A percentile compares a stretch with the other conserved stretches of the same genome.
These are phyloP conservation scores for Hirtodrosophila cameraria DNA, from an alignment of 2,888 invertebrate species.

Conservation along the genomic window DNA sequence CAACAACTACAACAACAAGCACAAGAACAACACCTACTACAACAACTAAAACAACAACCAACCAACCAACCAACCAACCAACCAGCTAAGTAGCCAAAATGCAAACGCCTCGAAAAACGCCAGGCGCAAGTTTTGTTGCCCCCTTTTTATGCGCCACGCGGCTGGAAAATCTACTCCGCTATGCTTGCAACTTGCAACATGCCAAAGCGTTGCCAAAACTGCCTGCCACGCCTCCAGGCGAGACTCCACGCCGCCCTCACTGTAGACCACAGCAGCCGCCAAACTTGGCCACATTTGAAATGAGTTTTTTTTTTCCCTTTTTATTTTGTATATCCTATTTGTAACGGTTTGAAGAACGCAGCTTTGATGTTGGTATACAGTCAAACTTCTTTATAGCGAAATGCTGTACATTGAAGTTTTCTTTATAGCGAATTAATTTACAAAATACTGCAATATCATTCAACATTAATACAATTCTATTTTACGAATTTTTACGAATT, in stretches of 20 bases:
- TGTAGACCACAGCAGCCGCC: slow-evolving; percentile 18
- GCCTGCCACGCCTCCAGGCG: slow-evolving; percentile 38
- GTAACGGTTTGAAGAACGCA: not conserved
- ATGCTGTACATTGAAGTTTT: too few relatives aligned
- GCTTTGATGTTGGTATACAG: too few relatives aligned
- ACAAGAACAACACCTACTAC: not conserved
- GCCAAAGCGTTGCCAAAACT: slow-evolving; percentile 58
- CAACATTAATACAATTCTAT: too few relatives aligned
- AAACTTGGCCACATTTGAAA: slow-evolving; percentile 46
- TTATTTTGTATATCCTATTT: not conserved
- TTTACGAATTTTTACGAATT: too few relatives aligned
- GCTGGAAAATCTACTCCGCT: slow-evolving; percentile 12
- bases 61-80: slow-evolving; percentile 25
- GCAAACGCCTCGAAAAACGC: slow-evolving; percentile 36
- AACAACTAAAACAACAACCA: slow-evolving; percentile 4
- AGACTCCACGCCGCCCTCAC: slow-evolving; percentile 5
- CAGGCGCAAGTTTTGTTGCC: slow-evolving; percentile 26
- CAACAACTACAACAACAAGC: slow-evolving; percentile 3
- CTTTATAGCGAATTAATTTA: too few relatives aligned
- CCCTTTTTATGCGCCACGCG: too few relatives aligned
- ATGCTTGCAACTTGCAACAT: slow-evolving; percentile 40
- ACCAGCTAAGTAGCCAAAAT: slow-evolving; percentile 43
- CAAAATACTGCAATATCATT: too few relatives aligned
- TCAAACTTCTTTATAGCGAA: too few relatives aligned
- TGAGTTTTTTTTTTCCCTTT: slow-evolving; percentile 21